Percentiles rank a stretch among this genome's conserved stretches.
Conservation (phyloP, 2,113 vertebrate species). For the Cyanoderma ruficeps region DNA sequence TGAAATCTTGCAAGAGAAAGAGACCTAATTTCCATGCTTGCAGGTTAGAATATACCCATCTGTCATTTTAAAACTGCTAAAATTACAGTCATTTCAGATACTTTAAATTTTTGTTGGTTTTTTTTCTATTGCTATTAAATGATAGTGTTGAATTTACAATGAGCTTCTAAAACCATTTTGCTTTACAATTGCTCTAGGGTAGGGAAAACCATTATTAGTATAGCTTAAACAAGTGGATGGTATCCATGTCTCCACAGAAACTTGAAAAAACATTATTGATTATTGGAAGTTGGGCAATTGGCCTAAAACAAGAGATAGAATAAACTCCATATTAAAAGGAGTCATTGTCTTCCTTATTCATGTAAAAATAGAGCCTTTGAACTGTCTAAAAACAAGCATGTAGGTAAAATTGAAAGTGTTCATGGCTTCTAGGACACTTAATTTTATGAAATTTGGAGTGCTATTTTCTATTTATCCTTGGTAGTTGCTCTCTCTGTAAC, state of each 20-base stretch:
- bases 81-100: not conserved
- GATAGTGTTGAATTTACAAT: not conserved
- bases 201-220: not conserved
- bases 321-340: not conserved
- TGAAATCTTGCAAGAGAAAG: not conserved
- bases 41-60: not conserved
- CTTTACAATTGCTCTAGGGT: not conserved
- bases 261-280: not conserved
- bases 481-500: not conserved
- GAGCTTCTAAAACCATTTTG: not conserved
- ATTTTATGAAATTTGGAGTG: not conserved
- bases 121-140: not conserved
- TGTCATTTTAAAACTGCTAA: not conserved
- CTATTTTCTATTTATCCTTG: not conserved
- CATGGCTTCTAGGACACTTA: not conserved
- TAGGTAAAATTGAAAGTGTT: not conserved
- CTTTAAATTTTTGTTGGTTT: not conserved
- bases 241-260: not conserved
- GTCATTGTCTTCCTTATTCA: not conserved
- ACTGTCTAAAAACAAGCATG: not conserved
- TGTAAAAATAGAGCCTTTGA: not conserved
- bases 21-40: not conserved
- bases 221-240: not conserved
- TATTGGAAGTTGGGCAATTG: not conserved
- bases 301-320: not conserved